Evolutionary conservation across 1,140 invertebrate genomes (phyloP).

Genomic region (Pissodes strobi): DNA sequence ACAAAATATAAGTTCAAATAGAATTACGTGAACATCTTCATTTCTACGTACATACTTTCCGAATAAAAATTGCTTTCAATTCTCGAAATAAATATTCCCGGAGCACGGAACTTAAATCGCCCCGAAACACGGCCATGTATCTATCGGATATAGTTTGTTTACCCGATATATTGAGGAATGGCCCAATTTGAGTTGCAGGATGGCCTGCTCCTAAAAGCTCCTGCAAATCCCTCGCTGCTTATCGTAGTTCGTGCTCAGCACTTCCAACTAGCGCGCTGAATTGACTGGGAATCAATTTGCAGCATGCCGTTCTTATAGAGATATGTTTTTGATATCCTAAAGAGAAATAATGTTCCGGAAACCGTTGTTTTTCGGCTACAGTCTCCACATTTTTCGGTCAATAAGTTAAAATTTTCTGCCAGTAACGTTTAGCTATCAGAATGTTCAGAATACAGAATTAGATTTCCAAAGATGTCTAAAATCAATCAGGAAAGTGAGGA

Average conservation of each 20-base stretch:
- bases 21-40: too few species aligned
- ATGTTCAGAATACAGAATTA: too few species aligned
- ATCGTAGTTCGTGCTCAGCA: constrained; percentile 21
- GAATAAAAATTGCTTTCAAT: too few species aligned
- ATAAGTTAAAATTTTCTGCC: too few species aligned
- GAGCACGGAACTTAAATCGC: constrained; percentile 5
- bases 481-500: too few species aligned
- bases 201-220: constrained; percentile 20
- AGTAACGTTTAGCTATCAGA: too few species aligned
- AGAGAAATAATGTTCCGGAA: constrained; percentile 2
- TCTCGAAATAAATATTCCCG: too few species aligned
- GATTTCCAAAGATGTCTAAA: too few species aligned
- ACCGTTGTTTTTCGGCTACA: too few species aligned
- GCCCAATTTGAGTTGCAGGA: constrained; percentile 25
- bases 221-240: constrained; percentile 28
- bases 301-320: constrained; percentile 3
- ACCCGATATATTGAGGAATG: constrained; percentile 25
- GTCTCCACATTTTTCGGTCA: too few species aligned
- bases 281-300: constrained; percentile 28
- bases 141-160: constrained; percentile 17
- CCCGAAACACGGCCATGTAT: constrained; percentile 4
- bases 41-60: too few species aligned
- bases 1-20: too few species aligned
- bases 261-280: constrained; percentile 12
- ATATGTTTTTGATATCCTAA: constrained; percentile 1